Base-by-base conservation (phyloP, 2,888 invertebrate species). In the Cremastinae sp. region DNA sequence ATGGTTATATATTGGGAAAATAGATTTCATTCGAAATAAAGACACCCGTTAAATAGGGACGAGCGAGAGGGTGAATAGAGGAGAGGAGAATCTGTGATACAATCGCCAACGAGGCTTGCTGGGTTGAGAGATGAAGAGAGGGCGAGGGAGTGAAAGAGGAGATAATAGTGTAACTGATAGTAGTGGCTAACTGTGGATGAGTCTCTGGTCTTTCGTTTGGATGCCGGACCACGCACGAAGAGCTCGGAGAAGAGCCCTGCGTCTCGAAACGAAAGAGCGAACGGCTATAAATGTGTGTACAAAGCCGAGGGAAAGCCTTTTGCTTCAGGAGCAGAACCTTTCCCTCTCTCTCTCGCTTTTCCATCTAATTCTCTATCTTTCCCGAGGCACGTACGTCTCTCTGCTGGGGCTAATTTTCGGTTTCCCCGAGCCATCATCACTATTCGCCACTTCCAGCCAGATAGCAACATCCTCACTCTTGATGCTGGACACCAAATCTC, bases 81-180 rank as follows among this genome's bases (percentile, higher is more conserved):
- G 43, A 51, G 47, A 41, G 39, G 41, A 37, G 49, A 51, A 59
- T 35, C 53, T 55, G 61, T 64, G 77, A 74, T 77, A 77, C 72
- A 70, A 77, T 77, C 74, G 77, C 66, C 59, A 53, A 53, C 62
- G 68, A 80, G 79, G 80, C 78, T 83, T 82, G 81, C 82, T 55
- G 20, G 55, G 59, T 47, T 79, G 80, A 78, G 20, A 74, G 83
- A 82, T 81, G 83, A 83, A n/a, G n/a, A n/a, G n/a, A n/a, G n/a
- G n/a, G n/a, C n/a, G n/a, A n/a, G n/a, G n/a, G 82, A 83, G 82
- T 80, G 80, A 76, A 58, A 70, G 73, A 59, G 53, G 72, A 75
- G 86, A 88, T 89, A 89, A 89, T 89, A 86, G 88, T 84, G 86
- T 87, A 88, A 89, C 88, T 87, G 89, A 89, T 89, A 88, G 87